Evolutionary conservation across 37 sponge, comb jelly and placozoan species (phyloP).

Genomic region (Cladorhizidae sp.): DNA sequence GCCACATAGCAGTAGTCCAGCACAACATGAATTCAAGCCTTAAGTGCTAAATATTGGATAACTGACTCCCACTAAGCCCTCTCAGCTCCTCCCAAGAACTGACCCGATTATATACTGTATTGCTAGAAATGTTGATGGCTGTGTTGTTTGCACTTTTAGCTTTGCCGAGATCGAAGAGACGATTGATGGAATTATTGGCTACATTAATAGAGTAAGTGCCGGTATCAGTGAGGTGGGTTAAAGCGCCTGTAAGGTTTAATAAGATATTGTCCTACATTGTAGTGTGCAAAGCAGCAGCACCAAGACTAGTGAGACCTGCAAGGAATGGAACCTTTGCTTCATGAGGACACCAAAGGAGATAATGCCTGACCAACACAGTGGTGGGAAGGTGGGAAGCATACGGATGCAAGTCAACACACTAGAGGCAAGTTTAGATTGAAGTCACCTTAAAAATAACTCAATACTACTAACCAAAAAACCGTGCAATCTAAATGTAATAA

Average conservation of each 20-base stretch:
- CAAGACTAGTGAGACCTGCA: not conserved
- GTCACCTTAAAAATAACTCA: not conserved
- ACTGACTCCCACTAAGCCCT: too few relatives aligned
- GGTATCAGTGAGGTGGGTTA: not conserved
- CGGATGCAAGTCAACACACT: constrained; percentile 76
- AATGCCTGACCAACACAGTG: constrained; percentile 9
- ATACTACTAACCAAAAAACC: too few relatives aligned
- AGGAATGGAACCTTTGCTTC: constrained; percentile 72
- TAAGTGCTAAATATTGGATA: too few relatives aligned
- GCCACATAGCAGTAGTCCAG: too few relatives aligned
- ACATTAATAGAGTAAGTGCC: constrained; percentile 67
- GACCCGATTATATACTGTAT: too few relatives aligned
- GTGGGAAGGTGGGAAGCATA: constrained; percentile 37
- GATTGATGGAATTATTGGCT: constrained; percentile 86
- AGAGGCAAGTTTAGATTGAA: constrained; percentile 50
- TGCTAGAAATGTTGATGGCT: too few relatives aligned
- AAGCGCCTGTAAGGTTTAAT: too few relatives aligned
- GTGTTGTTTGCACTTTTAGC: constrained; percentile 19
- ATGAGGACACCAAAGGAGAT: constrained; percentile 73
- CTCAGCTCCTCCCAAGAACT: too few relatives aligned
- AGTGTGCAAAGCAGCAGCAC: too few relatives aligned
- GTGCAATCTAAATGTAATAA: too few relatives aligned
- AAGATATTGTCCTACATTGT: too few relatives aligned
- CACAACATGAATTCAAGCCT: too few relatives aligned
- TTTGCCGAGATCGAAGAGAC: constrained; percentile 80